Conservation (phyloP, 2,888 invertebrate genomes). For the Sphaerophoria taeniata region DNA sequence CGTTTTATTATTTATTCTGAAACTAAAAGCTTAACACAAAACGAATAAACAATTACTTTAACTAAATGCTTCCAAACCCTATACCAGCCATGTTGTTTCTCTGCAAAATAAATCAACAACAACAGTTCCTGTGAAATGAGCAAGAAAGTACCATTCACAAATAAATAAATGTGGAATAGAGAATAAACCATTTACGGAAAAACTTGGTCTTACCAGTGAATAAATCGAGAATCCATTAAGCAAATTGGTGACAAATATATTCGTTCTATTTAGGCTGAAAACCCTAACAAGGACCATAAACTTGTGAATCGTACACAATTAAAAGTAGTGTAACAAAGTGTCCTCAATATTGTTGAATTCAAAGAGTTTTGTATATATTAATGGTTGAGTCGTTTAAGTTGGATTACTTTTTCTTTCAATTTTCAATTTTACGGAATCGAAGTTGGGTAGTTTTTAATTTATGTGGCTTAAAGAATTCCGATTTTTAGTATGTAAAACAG, state of each 20-base stretch:
- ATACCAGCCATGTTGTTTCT: neutral
- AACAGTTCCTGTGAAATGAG: slow-evolving; percentile 45
- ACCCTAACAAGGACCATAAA: slow-evolving; percentile 37
- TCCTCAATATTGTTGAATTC: neutral
- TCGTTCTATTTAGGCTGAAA: slow-evolving; percentile 20
- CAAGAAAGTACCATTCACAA: slow-evolving; percentile 43
- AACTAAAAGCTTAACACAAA: slow-evolving; percentile 79
- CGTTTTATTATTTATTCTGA: slow-evolving; percentile 76
- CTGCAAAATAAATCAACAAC: slow-evolving; percentile 10
- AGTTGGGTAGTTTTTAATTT: too few species aligned
- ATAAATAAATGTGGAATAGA: neutral
- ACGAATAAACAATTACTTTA: slow-evolving; percentile 82
- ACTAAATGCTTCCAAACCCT: slow-evolving; percentile 78
- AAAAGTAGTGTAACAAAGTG: slow-evolving; percentile 9
- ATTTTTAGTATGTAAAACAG: too few species aligned
- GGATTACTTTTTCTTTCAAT: too few species aligned
- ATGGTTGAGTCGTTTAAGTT: too few species aligned
- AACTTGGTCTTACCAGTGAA: slow-evolving; percentile 45
- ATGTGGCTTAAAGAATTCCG: too few species aligned
- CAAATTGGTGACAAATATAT: slow-evolving; percentile 68
- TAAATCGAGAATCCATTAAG: slow-evolving; percentile 59
- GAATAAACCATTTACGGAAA: slow-evolving; percentile 9
- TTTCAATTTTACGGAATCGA: too few species aligned
- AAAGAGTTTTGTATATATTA: slow-evolving; percentile 17
- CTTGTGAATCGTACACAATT: slow-evolving; percentile 63